Evolutionary conservation across 2,113 vertebrate genomes (phyloP), one percentile per base, ranked within the genome.

Genomic region (Osmerus eperlanus): DNA sequence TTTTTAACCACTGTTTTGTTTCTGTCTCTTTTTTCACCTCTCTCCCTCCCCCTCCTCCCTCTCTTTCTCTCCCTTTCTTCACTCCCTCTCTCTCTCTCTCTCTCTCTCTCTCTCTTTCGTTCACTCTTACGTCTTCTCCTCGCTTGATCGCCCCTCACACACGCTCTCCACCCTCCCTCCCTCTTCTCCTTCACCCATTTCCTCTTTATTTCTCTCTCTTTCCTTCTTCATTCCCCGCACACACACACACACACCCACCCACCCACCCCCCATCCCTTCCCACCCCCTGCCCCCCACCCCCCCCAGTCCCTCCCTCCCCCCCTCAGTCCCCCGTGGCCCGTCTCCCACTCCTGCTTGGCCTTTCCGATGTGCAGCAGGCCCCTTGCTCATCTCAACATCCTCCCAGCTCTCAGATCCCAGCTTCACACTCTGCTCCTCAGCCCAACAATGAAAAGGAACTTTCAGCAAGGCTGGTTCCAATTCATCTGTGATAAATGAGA

Each of bases 401-500:
- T 19, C 58, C 19, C 58, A 12, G 18, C 58, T 23, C 58, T 19
- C 58, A 18, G 18, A 18, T 19, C 19, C 58, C 19, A 18, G 9
- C 58, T 23, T 19, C 64, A 19, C 63, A 32, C 16, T 18, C 18
- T 65, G 15, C 55, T 16, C 47, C 36, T 28, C 86, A 87, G 80
- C 87, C 82, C 80, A 75, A 84, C 75, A 76, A 82, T 94, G 92
- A 93, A 86, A 56, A 93, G 93, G 86, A 93, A 91, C 92, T 96
- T 98, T 97, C 96, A 97, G 96, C 95, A 95, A 98, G 96, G 95
- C 91, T 99, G 95, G 95, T 96, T 98, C 96, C 97, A 98, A 98
- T 94, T 98, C 97, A 99, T 95, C 97, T 99, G 97, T 99, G 95
- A 98, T 97, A 99, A 98, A 99, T 98, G 95, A 95, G 95, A 96